Base-by-base conservation (phyloP, 2,113 vertebrate genomes). In the Amia ocellicauda region DNA sequence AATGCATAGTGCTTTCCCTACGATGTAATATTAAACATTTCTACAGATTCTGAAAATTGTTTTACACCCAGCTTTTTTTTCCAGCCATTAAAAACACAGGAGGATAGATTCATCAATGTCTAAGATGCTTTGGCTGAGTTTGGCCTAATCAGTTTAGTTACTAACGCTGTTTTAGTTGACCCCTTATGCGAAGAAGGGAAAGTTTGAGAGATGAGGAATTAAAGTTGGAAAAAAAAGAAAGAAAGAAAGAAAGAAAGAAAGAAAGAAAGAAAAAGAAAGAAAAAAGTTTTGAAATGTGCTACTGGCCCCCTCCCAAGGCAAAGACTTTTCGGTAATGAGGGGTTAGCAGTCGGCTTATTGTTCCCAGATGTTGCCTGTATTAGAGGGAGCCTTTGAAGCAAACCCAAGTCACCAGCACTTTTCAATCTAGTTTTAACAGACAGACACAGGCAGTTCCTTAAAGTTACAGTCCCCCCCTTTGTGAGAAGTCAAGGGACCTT, bases 271-370 rank as follows among this genome's bases (percentile, higher is more conserved):
- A 79, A 78, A 74, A 73, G 80, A 77, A 78, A 28, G 19, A 80
- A 75, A 69, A 80, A 79, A 77, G 78, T 81, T 82, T 81, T 74
- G 80, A 80, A 85, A 89, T 87, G 85, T 85, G 83, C 82, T 74
- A 4, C 76, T 89, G 88, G 86, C 85, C 73, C 78, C 80, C 68
- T 81, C 86, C 87, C 85, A 88, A 84, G 86, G 83, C 85, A 78
- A 82, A 72, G 85, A 85, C 86, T 84, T 85, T 84, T 72, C 80
- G 84, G 83, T 90, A 88, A 90, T 88, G 88, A 88, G 80, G 82
- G 87, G 87, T 85, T 89, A 85, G 86, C 76, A 70, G 83, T 77
- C 67, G 49, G 75, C 71, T 88, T 89, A 90, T 90, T 88, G 86
- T 85, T 90, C 85, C 87, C 88, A 90, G 84, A 90, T 90, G 88